A percentile compares a stretch with the other conserved stretches of the same genome.
Evolutionary conservation across 2,113 vertebrate genomes (phyloP).

Genomic region (Sapajus apella): DNA sequence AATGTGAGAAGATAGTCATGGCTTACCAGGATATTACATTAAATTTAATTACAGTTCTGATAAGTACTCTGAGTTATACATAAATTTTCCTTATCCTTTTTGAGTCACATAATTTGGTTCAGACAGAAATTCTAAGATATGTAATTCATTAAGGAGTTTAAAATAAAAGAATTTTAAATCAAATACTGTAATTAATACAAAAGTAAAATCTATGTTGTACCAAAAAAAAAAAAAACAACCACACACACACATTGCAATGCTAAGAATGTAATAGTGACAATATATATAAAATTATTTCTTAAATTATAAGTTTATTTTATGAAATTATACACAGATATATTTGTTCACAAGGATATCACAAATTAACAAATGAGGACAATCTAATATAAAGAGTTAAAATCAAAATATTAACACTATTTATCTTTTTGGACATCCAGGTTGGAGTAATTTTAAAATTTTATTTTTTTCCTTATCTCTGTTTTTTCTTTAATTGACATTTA

Average conservation of each 20-base stretch:
- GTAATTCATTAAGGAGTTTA: not conserved
- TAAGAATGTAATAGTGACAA: not conserved
- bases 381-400: not conserved
- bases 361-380: not conserved
- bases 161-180: not conserved
- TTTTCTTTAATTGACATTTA: not conserved
- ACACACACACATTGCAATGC: not conserved
- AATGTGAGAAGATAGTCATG: not conserved
- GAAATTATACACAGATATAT: not conserved
- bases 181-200: not conserved
- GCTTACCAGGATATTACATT: not conserved
- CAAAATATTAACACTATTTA: not conserved
- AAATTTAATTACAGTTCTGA: not conserved
- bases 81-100: not conserved
- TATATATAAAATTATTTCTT: not conserved
- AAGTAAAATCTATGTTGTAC: not conserved
- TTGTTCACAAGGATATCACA: not conserved
- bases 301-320: not conserved
- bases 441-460: not conserved
- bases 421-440: not conserved
- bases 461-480: not conserved
- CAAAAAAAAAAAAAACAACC: not conserved
- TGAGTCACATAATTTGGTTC: not conserved
- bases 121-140: not conserved
- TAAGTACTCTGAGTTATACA: not conserved